Percentiles rank a stretch among this genome's conserved stretches.
These are phyloP conservation scores for Acromyrmex echinatior DNA, from an alignment of 1,140 invertebrate genomes.

Conservation along the genomic window DNA sequence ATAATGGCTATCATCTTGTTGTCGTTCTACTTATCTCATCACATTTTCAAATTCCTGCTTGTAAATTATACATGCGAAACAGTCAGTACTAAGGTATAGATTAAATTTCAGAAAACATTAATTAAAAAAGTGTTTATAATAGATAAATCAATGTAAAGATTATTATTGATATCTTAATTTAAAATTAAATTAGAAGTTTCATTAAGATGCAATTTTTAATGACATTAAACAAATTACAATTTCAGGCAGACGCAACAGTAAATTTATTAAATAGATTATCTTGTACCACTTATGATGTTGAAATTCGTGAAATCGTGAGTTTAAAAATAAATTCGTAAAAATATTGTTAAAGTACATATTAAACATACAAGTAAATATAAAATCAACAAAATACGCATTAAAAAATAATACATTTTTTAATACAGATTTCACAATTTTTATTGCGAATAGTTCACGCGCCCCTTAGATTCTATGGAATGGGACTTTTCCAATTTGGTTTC, in stretches of 20 bases:
- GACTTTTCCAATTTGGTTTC: slow-evolving; percentile 38
- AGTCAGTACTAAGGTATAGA: not conserved
- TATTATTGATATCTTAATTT: not conserved
- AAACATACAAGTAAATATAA: not conserved
- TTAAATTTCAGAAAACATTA: not conserved
- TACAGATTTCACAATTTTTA: slow-evolving; percentile 4
- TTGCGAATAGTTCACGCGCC: not conserved
- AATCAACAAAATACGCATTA: not conserved
- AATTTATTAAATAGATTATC: not conserved
- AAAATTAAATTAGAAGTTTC: not conserved
- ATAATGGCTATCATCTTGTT: accelerated
- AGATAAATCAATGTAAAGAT: not conserved
- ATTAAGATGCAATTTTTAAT: not conserved
- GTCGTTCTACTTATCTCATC: too few species aligned
- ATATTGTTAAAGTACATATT: not conserved
- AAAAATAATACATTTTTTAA: not conserved
- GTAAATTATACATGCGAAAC: slow-evolving; percentile 12
- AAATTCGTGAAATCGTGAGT: slow-evolving; percentile 25
- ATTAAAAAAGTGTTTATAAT: not conserved
- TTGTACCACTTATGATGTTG: not conserved
- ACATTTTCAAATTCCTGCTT: not conserved
- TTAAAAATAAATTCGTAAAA: not conserved
- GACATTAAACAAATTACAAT: not conserved
- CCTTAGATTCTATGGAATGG: slow-evolving; percentile 25
- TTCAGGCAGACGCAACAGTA: not conserved